Evolutionary conservation across 2,888 invertebrate genomes (phyloP), one percentile per base, ranked within the genome.

Genomic region (Luperina nickerlii): DNA sequence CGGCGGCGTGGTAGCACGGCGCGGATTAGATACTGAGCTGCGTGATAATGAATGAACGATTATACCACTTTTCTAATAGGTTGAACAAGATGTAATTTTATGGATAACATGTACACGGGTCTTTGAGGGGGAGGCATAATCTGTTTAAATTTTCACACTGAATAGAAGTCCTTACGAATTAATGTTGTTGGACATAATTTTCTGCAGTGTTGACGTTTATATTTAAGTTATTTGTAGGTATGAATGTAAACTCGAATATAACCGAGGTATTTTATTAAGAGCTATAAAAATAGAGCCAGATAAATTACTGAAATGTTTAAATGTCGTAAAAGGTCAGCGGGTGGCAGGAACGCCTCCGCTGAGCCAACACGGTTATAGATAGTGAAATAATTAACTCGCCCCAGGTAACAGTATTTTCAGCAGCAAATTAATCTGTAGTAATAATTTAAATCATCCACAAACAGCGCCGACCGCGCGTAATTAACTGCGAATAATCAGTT

Each of bases 11-110:
- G 93, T 93, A 94, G 92, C 92, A 91, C 90, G 89, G 89, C 86
- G 89, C 86, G 93, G 94, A 95, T 95, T 94, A 96, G 94, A 94
- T 92, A 93, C 93, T 92, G 90, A 94, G 93, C 93, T 93, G 92
- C 91, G 91, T 92, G 90, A 93, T 95, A 95, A 95, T 95, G 90
- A 95, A 95, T 95, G 90, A 93, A 94, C 92, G 93, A 93, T 95
- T 93, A 94, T 92, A 92, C 90, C 88, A 91, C 90, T 91, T 88
- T 88, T 83, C 79, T 87, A 88, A 85, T 84, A 82, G 74, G 65
- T 83, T 78, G 60, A 84, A 85, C 78, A 83, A 79, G 69, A 78
- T 81, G 79, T 89, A 79, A 83, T 86, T 76, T 88, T 87, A 81
- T 77, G 69, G 78, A 78, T 82, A 74, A 87, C 68, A 66, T 81